Base-by-base conservation (phyloP, 2,888 invertebrate genomes). In the Carpatolechia fugitivella region DNA sequence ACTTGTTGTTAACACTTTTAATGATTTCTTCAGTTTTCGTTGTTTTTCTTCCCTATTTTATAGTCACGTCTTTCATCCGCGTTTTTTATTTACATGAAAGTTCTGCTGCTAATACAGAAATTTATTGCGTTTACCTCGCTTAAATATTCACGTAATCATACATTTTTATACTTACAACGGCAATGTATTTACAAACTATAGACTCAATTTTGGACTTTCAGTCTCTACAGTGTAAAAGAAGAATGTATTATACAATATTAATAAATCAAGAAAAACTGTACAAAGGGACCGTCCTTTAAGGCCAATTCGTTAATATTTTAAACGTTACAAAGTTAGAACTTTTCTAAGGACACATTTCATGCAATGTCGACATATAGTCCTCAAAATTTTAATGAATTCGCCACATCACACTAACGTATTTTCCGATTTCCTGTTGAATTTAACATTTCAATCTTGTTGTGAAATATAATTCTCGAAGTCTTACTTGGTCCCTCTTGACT, bases 161-260 rank as follows among this genome's bases (percentile, higher is more conserved):
- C 74, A 80, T 70, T 44, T 84, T 80, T 84, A 80, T 86, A 85
- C 78, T 88, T 89, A 87, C 85, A 89, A 88, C 85, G 82, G 85
- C 82, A 85, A 85, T 72, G 70, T 85, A 83, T 90, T 80, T 90
- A 90, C 89, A 90, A 88, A 88, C 83, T 87, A 87, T 87, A 89
- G 86, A 88, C 86, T 89, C 87, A 84, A 87, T 85, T 86, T 84
- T 85, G 86, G 88, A 89, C 88, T 89, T 88, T 88, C 88, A 89
- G 88, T 89, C 89, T 89, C 87, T 87, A 88, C 80, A 80, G 78
- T 85, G 78, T 80, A 72, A 75, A 70, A 77, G 3, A 77, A 80
- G 78, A 77, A 72, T n/a, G 35, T 78, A 80, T 77, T 70, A 75
- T 81, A 82, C 79, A 82, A 67, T 74, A 68, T 65, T 78, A 82